Percentiles rank a stretch among this genome's conserved stretches.
Conservation (phyloP, 2,888 invertebrate genomes). For the Morinoia aosen region DNA sequence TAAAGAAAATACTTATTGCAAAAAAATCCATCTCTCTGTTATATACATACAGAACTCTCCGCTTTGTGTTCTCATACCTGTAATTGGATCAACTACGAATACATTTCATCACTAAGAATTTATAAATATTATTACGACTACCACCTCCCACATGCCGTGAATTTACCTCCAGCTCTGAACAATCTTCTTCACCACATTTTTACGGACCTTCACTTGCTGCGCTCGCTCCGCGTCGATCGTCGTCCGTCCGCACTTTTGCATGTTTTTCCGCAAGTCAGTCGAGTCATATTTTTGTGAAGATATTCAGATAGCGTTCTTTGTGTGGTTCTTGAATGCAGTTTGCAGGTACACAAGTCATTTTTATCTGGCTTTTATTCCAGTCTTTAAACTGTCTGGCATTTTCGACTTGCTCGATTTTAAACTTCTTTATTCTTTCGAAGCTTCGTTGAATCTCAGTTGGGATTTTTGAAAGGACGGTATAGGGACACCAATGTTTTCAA, state of each 20-base stretch:
- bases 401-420: not conserved
- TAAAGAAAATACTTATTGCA: not conserved
- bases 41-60: not conserved
- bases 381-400: not conserved
- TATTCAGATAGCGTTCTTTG: conserved; percentile 3
- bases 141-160: not conserved
- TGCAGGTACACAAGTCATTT: not conserved
- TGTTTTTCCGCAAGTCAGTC: not conserved
- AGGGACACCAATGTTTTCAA: not conserved
- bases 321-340: not conserved
- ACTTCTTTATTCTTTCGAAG: not conserved
- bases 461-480: not conserved
- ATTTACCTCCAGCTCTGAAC: not conserved
- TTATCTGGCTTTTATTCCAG: not conserved
- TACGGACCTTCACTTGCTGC: not conserved
- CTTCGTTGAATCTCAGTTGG: not conserved
- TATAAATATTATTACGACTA: not conserved
- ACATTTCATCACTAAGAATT: not conserved
- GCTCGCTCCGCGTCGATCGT: not conserved
- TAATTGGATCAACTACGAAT: not conserved
- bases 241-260: not conserved
- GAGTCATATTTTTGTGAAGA: not conserved
- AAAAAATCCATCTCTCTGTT: not conserved
- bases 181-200: not conserved
- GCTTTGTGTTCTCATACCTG: not conserved